Conservation (phyloP, 2,888 invertebrate species). For the Heliothis peltigera region DNA sequence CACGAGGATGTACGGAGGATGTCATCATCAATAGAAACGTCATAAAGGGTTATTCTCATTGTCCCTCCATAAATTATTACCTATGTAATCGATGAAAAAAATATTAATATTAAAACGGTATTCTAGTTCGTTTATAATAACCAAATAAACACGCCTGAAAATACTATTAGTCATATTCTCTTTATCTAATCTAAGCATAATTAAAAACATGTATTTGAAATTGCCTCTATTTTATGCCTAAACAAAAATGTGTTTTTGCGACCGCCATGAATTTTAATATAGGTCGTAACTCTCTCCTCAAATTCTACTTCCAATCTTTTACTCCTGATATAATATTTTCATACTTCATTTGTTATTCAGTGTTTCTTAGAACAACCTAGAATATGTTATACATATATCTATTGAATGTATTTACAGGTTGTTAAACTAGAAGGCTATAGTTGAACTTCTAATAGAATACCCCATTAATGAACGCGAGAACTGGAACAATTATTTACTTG, state of each 20-base stretch:
- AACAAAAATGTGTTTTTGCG: slow-evolving; percentile 43
- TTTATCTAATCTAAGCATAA: slow-evolving; percentile 4
- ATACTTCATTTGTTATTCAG: slow-evolving; percentile 14
- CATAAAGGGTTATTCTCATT: too few species aligned
- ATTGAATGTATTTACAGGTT: slow-evolving; percentile 4
- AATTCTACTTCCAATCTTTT: slow-evolving; percentile 34
- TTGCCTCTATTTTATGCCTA: slow-evolving; percentile 21
- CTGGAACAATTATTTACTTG: slow-evolving; percentile 34
- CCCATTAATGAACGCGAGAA: slow-evolving; percentile 18
- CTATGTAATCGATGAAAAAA: too few species aligned
- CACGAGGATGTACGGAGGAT: too few species aligned
- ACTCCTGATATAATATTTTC: slow-evolving; percentile 15
- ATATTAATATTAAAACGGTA: too few species aligned
- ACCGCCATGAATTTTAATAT: slow-evolving; percentile 50
- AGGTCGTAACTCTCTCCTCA: slow-evolving; percentile 42
- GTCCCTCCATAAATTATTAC: too few species aligned
- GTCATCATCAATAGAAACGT: too few species aligned
- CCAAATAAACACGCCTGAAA: background rate
- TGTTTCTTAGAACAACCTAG: slow-evolving; percentile 13
- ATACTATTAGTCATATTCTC: slow-evolving; percentile 19
- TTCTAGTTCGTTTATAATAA: too few species aligned
- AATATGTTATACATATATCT: background rate
- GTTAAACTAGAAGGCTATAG: slow-evolving; percentile 15
- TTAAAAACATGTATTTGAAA: slow-evolving; percentile 35
- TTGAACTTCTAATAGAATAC: slow-evolving; percentile 25